Percentiles rank a stretch among this genome's conserved stretches.
phyloP scores from a whole-genome alignment of 2,113 vertebrate species.

The Eurypyga helias region DNA sequence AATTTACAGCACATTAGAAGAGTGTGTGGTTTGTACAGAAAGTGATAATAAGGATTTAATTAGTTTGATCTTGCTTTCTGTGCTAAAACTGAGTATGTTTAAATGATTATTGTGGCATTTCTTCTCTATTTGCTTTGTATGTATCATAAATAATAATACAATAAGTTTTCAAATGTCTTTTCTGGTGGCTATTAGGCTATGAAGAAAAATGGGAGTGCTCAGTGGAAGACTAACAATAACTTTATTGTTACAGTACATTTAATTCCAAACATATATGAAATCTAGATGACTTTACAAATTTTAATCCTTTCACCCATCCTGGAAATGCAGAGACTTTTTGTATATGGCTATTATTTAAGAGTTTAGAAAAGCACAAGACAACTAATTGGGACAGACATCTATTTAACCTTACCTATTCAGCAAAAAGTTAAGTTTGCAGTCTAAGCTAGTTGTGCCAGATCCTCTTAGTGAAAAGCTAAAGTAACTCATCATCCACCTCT shows the following conservation, averaged over 20 bases:
- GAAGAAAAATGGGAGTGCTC: slow-evolving; percentile 39
- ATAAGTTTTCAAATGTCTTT: slow-evolving; percentile 44
- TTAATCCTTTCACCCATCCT: neutral
- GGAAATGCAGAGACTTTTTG: neutral
- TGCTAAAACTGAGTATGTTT: neutral
- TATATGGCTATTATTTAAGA: neutral
- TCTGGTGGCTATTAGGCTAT: slow-evolving; percentile 13
- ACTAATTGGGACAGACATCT: neutral
- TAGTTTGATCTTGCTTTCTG: slow-evolving; percentile 49
- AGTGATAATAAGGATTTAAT: slow-evolving; percentile 51
- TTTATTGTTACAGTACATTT: slow-evolving; percentile 12
- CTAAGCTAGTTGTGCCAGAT: neutral
- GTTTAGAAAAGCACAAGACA: neutral
- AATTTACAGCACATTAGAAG: slow-evolving; percentile 20
- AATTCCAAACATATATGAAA: slow-evolving; percentile 37
- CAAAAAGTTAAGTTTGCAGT: neutral
- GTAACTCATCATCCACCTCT: neutral
- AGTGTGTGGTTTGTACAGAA: slow-evolving; percentile 1
- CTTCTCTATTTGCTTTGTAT: slow-evolving; percentile 30
- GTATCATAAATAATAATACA: slow-evolving; percentile 55
- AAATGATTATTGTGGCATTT: slow-evolving; percentile 34
- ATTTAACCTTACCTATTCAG: neutral
- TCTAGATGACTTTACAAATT: slow-evolving; percentile 10
- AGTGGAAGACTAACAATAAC: slow-evolving; percentile 39
- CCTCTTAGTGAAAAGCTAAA: neutral